Conservation (phyloP, 2,888 invertebrate species). For the Pharmacophagus antenor region DNA sequence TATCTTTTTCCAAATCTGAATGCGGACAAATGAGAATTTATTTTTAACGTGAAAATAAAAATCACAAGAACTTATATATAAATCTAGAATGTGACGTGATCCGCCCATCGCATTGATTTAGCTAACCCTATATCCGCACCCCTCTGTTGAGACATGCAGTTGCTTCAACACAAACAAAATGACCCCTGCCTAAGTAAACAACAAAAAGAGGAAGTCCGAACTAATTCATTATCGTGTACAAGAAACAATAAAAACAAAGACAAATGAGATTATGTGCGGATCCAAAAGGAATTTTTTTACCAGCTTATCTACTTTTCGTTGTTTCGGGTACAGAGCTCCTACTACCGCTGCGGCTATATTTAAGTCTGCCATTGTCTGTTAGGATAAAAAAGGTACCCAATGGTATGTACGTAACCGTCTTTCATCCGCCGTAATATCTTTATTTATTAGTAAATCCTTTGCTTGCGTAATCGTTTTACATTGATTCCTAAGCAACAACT, state of each 20-base stretch:
- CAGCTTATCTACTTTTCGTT: constrained; percentile 69
- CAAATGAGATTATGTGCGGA: constrained; percentile 70
- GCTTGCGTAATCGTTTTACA: constrained; percentile 55
- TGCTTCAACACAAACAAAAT: constrained; percentile 64
- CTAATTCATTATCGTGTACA: constrained; percentile 53
- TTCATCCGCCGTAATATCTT: constrained; percentile 57
- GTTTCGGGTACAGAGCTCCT: constrained; percentile 63
- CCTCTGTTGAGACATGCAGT: constrained; percentile 58
- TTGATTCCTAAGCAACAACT: constrained; percentile 19
- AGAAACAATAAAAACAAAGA: constrained; percentile 71
- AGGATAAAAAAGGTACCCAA: constrained; percentile 65
- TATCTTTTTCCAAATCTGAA: constrained; percentile 43
- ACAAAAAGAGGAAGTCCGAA: constrained; percentile 42
- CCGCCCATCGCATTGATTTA: constrained; percentile 67
- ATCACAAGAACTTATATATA: constrained; percentile 55
- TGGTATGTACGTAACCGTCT: constrained; percentile 49
- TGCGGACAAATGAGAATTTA: constrained; percentile 38
- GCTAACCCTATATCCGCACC: constrained; percentile 57
- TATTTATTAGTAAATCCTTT: constrained; percentile 57
- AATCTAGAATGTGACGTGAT: constrained; percentile 61
- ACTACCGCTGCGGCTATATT: constrained; percentile 60
- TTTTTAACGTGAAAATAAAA: constrained; percentile 38
- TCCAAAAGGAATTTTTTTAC: constrained; percentile 70
- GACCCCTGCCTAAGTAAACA: constrained; percentile 53
- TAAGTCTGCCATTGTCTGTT: constrained; percentile 68